A percentile compares a stretch with the other conserved stretches of the same genome.
Conservation (phyloP, 2,888 invertebrate genomes). For the Calliopum simillimum region DNA sequence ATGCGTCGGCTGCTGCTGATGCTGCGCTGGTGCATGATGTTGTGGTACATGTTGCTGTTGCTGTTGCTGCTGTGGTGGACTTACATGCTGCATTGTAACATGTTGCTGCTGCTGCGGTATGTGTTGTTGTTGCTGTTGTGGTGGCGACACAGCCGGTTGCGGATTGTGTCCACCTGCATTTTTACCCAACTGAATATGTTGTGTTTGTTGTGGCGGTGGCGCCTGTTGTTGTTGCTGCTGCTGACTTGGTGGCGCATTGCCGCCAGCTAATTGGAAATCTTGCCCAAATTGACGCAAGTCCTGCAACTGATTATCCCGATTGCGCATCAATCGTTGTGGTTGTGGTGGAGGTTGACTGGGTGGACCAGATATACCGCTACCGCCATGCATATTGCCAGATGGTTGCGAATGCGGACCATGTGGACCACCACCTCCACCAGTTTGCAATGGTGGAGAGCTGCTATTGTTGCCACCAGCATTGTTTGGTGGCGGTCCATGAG, state of each 20-base stretch:
- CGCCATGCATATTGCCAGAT: slow-evolving; percentile 49
- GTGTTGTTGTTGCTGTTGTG: slow-evolving; percentile 55
- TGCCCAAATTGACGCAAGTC: slow-evolving; percentile 84
- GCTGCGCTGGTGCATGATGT: slow-evolving; percentile 46
- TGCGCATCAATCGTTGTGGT: slow-evolving; percentile 60
- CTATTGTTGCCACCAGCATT: slow-evolving; percentile 51
- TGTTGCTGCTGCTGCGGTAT: slow-evolving; percentile 49
- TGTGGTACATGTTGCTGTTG: slow-evolving; percentile 52
- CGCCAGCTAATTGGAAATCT: slow-evolving; percentile 78
- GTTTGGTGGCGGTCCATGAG: slow-evolving; percentile 40
- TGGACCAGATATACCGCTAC: slow-evolving; percentile 50
- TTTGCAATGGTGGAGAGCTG: slow-evolving; percentile 59
- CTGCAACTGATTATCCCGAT: slow-evolving; percentile 64
- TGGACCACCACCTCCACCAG: slow-evolving; percentile 49
- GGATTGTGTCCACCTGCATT: slow-evolving; percentile 56
- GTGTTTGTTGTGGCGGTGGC: slow-evolving; percentile 52
- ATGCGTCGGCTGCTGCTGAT: slow-evolving; percentile 47
- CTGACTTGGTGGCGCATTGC: slow-evolving; percentile 56
- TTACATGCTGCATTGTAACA: slow-evolving; percentile 43
- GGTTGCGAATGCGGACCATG: slow-evolving; percentile 41
- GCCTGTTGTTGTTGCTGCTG: slow-evolving; percentile 54
- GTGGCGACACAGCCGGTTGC: slow-evolving; percentile 60
- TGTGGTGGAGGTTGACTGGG: slow-evolving; percentile 57
- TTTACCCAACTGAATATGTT: slow-evolving; percentile 56
- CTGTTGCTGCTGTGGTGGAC: slow-evolving; percentile 47